Evolutionary conservation across 2,888 invertebrate genomes (phyloP).

Genomic region (Thelaira solivaga): DNA sequence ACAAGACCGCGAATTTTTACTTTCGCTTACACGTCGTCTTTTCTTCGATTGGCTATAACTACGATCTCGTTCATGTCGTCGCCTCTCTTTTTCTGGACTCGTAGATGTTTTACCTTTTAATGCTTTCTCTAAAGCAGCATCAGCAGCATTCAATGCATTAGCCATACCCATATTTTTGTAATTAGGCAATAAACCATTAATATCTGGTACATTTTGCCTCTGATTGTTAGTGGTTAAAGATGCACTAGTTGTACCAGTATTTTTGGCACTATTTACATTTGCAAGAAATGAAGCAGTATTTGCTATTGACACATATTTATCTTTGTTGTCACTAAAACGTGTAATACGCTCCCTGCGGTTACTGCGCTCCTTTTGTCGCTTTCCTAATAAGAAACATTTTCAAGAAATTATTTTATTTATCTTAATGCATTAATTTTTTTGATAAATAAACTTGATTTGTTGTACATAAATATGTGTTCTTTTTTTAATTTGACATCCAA

Average conservation of each 20-base stretch:
- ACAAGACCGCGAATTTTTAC: conserved; percentile 24
- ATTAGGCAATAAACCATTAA: conserved; percentile 42
- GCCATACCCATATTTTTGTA: conserved; percentile 36
- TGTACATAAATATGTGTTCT: too few relatives aligned
- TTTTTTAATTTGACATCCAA: too few relatives aligned
- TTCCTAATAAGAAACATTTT: conserved; percentile 67
- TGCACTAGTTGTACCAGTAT: background rate
- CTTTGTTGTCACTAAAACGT: conserved; percentile 76
- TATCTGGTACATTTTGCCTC: conserved; percentile 35
- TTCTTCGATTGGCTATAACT: conserved; percentile 20
- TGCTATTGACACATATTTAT: conserved; percentile 64
- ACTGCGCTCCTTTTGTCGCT: conserved; percentile 70
- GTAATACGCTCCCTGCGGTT: conserved; percentile 73
- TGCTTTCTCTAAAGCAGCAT: conserved; percentile 68
- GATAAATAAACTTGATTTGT: too few relatives aligned
- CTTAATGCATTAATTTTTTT: too few relatives aligned
- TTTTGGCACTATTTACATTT: conserved; percentile 60
- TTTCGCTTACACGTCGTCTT: conserved; percentile 17
- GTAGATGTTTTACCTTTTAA: conserved; percentile 58
- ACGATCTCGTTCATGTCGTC: conserved; percentile 4
- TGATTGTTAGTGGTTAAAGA: conserved; percentile 11
- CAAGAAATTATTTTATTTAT: background rate
- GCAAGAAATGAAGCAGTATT: conserved; percentile 64
- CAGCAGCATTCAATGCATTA: conserved; percentile 68
- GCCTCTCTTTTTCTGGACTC: conserved; percentile 28